A percentile compares a stretch with the other conserved stretches of the same genome.
These are phyloP conservation scores for Sarcophaga peregrina DNA, from an alignment of 1,140 invertebrate genomes.

Conservation along the genomic window DNA sequence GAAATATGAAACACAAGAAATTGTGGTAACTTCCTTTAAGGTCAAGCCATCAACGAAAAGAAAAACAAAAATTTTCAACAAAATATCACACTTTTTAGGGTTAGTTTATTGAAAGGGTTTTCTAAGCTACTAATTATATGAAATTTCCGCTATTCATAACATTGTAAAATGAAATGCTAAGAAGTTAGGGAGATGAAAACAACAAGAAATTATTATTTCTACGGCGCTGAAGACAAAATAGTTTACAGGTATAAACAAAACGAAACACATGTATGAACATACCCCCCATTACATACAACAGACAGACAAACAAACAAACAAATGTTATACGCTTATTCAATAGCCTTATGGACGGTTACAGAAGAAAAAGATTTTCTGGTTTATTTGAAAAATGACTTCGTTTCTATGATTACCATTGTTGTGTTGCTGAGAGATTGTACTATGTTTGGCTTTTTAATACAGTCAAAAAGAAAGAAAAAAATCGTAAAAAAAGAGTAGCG, in stretches of 20 bases:
- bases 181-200: background rate
- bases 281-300: no score
- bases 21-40: background rate
- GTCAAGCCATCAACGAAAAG: background rate
- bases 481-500: background rate
- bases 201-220: background rate
- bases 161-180: background rate
- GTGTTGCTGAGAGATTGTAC: background rate
- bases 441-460: no score
- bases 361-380: background rate
- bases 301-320: background rate
- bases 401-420: background rate
- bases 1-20: background rate
- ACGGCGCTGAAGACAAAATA: background rate
- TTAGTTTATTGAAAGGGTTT: no score
- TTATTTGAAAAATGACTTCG: slow-evolving; percentile 14
- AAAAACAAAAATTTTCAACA: background rate
- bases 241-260: background rate
- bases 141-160: slow-evolving; percentile 5
- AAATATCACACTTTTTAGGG: slow-evolving; percentile 1
- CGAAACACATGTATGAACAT: background rate
- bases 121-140: background rate
- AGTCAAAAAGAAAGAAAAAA: background rate
- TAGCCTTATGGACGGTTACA: no score
- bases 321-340: background rate